A percentile compares a stretch with the other conserved stretches of the same genome.
Evolutionary conservation across 2,888 invertebrate species (phyloP).

Genomic region (Nowickia ferox): DNA sequence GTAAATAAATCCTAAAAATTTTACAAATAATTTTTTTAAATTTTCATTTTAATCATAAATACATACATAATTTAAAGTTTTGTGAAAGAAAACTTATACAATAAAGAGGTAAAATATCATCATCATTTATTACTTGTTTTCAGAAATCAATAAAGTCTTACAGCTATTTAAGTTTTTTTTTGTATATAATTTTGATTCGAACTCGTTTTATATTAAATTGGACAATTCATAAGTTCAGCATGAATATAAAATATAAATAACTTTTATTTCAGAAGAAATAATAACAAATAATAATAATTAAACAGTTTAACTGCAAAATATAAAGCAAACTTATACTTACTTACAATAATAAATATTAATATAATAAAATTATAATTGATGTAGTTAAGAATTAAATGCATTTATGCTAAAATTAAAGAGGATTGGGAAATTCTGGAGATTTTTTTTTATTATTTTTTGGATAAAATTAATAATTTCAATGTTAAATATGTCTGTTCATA

Average conservation of each 20-base stretch:
- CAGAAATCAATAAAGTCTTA: background rate
- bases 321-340: slow-evolving; percentile 32
- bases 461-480: slow-evolving; percentile 22
- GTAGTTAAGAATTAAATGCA: slow-evolving; percentile 32
- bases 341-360: background rate
- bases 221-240: slow-evolving; percentile 18
- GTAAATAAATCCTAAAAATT: background rate
- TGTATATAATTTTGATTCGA: slow-evolving; percentile 47
- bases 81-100: background rate
- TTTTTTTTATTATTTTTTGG: background rate
- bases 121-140: background rate
- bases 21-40: background rate
- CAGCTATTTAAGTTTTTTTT: slow-evolving; percentile 1
- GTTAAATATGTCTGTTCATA: slow-evolving; percentile 35
- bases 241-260: slow-evolving; percentile 18
- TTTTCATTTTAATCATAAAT: background rate
- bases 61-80: background rate
- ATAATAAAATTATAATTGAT: slow-evolving; percentile 23
- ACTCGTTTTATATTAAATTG: slow-evolving; percentile 18
- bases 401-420: slow-evolving; percentile 15
- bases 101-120: slow-evolving; percentile 19
- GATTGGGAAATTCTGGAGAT: slow-evolving; percentile 18
- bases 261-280: slow-evolving; percentile 14
- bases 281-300: slow-evolving; percentile 40
- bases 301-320: slow-evolving; percentile 63